Base-by-base conservation (phyloP, 1,140 invertebrate species). In the Arion vulgaris region DNA sequence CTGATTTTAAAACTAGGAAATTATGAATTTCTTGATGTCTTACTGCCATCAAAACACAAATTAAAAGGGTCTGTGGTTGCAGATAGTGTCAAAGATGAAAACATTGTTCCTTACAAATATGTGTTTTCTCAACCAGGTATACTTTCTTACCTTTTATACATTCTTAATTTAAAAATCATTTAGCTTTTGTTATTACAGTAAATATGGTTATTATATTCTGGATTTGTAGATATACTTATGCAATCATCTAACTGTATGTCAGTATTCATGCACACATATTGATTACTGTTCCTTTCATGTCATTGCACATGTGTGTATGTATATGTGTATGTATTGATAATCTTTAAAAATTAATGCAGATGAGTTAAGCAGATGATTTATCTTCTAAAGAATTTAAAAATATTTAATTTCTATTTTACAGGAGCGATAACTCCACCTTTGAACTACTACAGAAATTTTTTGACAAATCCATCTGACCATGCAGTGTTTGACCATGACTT, bases 101-200 rank as follows among this genome's bases (percentile, higher is more conserved):
- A 74, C 13, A 15, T 74, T 13, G 41, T 15, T 74, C 36, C 72
- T 17, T 74, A 74, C n/a, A 74, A 74, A 45, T 74, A 74, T n/a
- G 13, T 28, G 45, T 74, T 74, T 74, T 74, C 72, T 45, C 38
- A 74, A 39, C 41, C 38, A 74, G 72, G 72, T 74, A 74, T 15
- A n/a, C n/a, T n/a, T 17, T 7, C 11, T 72, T 72, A 13, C 32
- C 9, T 28, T 9, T 68, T n/a, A n/a, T n/a, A n/a, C n/a, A n/a
- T n/a, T n/a, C n/a, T n/a, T n/a, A n/a, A n/a, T n/a, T n/a, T n/a
- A n/a, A n/a, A n/a, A n/a, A n/a, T n/a, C n/a, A n/a, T n/a, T n/a
- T n/a, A n/a, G n/a, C n/a, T n/a, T n/a, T n/a, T n/a, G n/a, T n/a
- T n/a, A n/a, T n/a, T n/a, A n/a, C n/a, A n/a, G n/a, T n/a, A n/a